Evolutionary conservation across 2,797 vertebrate genomes (phyloP).

Genomic region (Anisognathus igniventris): DNA sequence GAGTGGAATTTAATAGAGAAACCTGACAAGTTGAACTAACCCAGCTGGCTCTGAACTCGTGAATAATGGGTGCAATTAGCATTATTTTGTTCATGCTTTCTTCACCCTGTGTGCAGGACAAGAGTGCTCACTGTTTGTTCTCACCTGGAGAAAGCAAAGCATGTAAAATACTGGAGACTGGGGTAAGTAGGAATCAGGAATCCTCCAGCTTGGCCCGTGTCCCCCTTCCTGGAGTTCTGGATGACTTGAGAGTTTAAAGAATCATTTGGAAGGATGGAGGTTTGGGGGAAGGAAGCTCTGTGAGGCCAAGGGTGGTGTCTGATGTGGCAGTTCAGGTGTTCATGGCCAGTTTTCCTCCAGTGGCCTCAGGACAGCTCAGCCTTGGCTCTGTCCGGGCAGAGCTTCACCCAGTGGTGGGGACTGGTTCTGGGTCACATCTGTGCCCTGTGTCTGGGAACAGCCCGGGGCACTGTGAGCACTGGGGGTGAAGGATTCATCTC

Average conservation of each 20-base stretch:
- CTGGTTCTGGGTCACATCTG: fast-evolving
- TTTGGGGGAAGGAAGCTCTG: not conserved
- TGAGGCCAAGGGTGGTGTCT: not conserved
- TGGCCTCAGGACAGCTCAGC: not conserved
- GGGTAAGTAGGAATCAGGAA: not conserved
- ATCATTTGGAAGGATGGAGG: not conserved
- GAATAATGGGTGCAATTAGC: not conserved
- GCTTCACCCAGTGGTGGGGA: fast-evolving
- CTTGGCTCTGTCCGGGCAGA: not conserved
- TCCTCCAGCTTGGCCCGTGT: fast-evolving
- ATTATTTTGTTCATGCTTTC: not conserved
- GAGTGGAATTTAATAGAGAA: not conserved
- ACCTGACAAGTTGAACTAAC: not conserved
- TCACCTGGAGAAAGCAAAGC: not conserved
- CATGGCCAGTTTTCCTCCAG: not conserved
- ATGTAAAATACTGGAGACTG: not conserved
- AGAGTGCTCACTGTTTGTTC: not conserved
- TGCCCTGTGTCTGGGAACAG: fast-evolving
- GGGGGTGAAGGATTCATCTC: not conserved
- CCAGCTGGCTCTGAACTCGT: not conserved
- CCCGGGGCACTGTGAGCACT: not conserved
- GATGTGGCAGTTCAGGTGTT: not conserved
- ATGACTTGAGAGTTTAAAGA: not conserved
- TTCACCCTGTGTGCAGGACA: not conserved
- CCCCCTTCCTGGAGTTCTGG: not conserved